These are phyloP conservation scores for Gorsachius magnificus DNA, from an alignment of 2,797 vertebrate species.

Conservation along the genomic window DNA sequence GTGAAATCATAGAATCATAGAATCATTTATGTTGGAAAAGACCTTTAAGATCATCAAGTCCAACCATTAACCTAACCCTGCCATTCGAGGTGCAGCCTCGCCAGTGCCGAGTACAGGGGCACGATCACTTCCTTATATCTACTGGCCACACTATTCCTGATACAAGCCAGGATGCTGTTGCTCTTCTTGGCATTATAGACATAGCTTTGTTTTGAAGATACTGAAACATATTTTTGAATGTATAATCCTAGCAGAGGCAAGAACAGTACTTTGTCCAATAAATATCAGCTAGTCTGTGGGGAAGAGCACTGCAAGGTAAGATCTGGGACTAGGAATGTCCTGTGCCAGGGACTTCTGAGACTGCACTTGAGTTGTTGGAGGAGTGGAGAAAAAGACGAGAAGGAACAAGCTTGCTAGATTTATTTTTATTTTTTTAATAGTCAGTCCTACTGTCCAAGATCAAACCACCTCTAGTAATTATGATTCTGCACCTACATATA, in stretches of 20 bases:
- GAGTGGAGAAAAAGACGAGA: neutral
- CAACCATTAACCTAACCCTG: no score
- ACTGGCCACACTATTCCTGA: no score
- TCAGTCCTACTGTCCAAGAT: neutral
- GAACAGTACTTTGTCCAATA: neutral
- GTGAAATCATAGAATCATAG: neutral
- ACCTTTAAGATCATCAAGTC: no score
- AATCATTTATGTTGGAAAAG: no score
- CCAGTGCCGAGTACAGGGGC: no score
- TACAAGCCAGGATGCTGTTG: no score
- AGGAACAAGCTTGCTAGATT: neutral
- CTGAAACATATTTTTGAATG: neutral
- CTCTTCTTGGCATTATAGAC: neutral
- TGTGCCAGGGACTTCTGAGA: neutral
- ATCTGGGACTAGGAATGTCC: neutral
- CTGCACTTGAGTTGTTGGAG: neutral
- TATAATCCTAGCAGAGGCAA: neutral
- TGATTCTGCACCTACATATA: neutral
- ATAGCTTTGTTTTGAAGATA: neutral
- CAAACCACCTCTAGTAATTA: neutral
- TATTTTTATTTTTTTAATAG: neutral
- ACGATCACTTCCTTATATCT: no score
- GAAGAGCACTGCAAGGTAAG: neutral
- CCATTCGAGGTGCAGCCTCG: no score
- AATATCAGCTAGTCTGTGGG: neutral